phyloP scores from a whole-genome alignment of 2,113 vertebrate genomes.

The Lichenostomus cassidix region DNA sequence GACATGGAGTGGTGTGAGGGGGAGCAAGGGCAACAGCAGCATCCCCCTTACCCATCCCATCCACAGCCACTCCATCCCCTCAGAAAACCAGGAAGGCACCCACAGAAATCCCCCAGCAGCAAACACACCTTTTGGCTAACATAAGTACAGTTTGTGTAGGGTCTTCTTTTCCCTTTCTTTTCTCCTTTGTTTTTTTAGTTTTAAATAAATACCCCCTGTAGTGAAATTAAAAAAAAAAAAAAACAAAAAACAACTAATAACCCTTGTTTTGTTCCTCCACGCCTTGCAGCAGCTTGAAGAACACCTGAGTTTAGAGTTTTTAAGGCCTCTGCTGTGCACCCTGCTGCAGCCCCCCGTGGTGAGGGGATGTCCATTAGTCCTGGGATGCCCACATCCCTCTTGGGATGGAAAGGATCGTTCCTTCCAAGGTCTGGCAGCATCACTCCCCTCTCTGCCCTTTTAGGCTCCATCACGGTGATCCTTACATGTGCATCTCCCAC shows the following conservation, averaged over 20 bases:
- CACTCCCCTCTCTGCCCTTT: neutral
- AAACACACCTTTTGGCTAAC: neutral
- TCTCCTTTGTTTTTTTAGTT: neutral
- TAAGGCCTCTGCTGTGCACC: neutral
- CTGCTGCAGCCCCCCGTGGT: neutral
- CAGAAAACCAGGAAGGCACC: neutral
- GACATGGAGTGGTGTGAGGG: neutral
- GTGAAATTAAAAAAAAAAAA: neutral
- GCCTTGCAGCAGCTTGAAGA: neutral
- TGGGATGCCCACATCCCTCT: neutral
- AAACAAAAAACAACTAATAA: neutral
- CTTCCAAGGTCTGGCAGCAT: neutral
- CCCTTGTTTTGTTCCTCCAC: neutral
- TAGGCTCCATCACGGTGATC: neutral
- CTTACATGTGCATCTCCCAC: rapidly evolving
- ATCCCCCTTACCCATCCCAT: rapidly evolving
- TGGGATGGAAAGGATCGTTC: neutral
- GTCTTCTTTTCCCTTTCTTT: no score
- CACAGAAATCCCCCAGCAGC: neutral
- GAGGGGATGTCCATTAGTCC: rapidly evolving
- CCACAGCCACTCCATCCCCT: neutral
- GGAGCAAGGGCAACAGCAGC: neutral
- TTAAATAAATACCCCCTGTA: slow-evolving; percentile 53
- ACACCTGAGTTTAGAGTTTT: neutral
- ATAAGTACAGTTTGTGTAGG: neutral